Conservation (phyloP, 2,797 vertebrate genomes). For the Peromyscus eremicus region DNA sequence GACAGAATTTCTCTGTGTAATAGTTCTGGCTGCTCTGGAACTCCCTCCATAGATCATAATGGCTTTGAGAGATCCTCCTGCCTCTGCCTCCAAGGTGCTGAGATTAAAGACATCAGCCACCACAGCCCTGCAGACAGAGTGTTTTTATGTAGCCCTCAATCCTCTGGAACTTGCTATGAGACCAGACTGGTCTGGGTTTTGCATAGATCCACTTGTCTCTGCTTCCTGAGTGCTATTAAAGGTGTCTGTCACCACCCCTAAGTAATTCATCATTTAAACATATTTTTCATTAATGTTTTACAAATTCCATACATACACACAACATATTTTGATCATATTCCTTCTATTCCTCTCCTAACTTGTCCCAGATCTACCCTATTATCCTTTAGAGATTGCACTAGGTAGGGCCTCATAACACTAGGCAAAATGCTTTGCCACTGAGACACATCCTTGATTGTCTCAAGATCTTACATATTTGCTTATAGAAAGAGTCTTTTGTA, state of each 20-base stretch:
- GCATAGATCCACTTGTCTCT: not conserved
- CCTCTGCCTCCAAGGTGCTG: not conserved
- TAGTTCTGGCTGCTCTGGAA: not conserved
- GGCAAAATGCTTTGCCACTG: not conserved
- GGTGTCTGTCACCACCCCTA: not conserved
- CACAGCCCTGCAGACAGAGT: not conserved
- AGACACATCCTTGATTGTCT: not conserved
- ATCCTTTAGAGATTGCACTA: not conserved
- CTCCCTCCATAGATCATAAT: not conserved
- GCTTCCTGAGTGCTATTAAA: not conserved
- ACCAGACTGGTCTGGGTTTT: not conserved
- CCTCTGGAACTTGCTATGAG: not conserved
- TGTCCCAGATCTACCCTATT: not conserved
- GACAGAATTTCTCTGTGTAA: too few species aligned
- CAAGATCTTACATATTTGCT: not conserved
- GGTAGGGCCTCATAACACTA: not conserved
- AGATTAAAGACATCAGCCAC: not conserved
- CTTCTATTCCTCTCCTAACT: too few species aligned
- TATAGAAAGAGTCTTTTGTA: not conserved
- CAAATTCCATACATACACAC: not conserved
- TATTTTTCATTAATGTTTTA: not conserved
- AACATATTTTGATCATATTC: not conserved
- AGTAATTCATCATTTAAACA: too few species aligned
- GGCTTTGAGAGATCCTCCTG: not conserved
- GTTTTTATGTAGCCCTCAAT: too few species aligned